Conservation (phyloP, 2,797 vertebrate genomes). For the Holocentrus rufus region DNA sequence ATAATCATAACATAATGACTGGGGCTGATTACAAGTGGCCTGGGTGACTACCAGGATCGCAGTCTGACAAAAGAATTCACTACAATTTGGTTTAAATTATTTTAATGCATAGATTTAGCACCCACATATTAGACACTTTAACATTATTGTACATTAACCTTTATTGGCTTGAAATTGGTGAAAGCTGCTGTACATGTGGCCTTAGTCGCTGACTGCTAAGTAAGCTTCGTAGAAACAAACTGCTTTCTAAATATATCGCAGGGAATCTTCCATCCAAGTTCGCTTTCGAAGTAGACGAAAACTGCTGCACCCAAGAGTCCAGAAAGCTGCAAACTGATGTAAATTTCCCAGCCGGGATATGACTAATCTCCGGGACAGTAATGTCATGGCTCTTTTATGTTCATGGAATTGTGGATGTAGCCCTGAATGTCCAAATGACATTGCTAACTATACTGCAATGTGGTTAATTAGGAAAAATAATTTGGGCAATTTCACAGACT, state of each 20-base stretch:
- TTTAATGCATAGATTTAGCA: constrained; percentile 2
- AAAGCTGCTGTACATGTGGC: not conserved
- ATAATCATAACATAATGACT: not conserved
- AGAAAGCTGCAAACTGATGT: not conserved
- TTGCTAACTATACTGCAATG: not conserved
- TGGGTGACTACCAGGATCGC: not conserved
- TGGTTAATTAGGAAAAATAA: rapidly evolving
- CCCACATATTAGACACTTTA: not conserved
- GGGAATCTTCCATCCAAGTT: not conserved
- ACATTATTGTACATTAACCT: not conserved
- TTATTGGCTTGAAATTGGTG: not conserved
- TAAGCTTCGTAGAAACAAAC: not conserved
- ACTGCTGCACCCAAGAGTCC: not conserved
- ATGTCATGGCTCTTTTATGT: not conserved
- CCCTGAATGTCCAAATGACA: not conserved
- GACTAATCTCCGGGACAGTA: constrained; percentile 35
- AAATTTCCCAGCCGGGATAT: constrained; percentile 6
- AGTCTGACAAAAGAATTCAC: not conserved
- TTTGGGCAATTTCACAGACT: too few relatives aligned
- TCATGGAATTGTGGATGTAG: not conserved
- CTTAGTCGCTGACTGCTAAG: not conserved
- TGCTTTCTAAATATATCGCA: not conserved
- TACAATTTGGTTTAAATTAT: not conserved
- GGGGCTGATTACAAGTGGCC: not conserved
- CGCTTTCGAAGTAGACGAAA: not conserved